Percentiles rank a stretch among this genome's conserved stretches.
Conservation (phyloP, 1,140 invertebrate species). For the Cydia pomonella region DNA sequence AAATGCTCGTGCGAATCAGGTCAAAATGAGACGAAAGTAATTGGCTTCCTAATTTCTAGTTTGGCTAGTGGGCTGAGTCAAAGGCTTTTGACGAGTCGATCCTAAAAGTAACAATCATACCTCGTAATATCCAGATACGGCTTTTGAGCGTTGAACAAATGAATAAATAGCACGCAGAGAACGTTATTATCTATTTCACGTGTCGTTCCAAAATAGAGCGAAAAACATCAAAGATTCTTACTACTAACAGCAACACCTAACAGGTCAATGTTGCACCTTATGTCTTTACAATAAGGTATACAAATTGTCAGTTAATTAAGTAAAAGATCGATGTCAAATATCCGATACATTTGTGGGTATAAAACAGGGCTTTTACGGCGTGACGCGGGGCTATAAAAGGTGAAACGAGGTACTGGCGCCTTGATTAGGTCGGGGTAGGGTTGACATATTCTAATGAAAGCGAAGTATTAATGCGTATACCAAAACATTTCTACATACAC, state of each 20-base stretch:
- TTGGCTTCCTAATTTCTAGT: too few relatives aligned
- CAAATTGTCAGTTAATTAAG: not conserved
- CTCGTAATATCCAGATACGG: not conserved
- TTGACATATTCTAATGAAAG: not conserved
- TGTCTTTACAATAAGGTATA: too few relatives aligned
- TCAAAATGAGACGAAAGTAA: too few relatives aligned
- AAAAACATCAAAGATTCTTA: not conserved
- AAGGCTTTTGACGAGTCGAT: not conserved
- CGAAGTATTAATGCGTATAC: not conserved
- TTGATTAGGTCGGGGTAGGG: not conserved
- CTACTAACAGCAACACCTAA: too few relatives aligned
- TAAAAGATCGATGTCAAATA: conserved; percentile 10
- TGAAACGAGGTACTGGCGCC: not conserved
- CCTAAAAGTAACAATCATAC: not conserved
- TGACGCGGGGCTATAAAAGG: conserved; percentile 3
- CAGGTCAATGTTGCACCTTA: too few relatives aligned
- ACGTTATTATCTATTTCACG: not conserved
- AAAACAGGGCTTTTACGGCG: not conserved
- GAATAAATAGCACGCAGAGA: not conserved
- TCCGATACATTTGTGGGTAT: not conserved
- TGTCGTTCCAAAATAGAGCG: not conserved
- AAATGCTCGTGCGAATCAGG: too few relatives aligned
- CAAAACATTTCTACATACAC: too few relatives aligned
- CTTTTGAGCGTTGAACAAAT: not conserved
- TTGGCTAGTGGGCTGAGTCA: too few relatives aligned